Evolutionary conservation across 2,797 vertebrate species (phyloP).

Genomic region (Enteromius unitaeniatus): DNA sequence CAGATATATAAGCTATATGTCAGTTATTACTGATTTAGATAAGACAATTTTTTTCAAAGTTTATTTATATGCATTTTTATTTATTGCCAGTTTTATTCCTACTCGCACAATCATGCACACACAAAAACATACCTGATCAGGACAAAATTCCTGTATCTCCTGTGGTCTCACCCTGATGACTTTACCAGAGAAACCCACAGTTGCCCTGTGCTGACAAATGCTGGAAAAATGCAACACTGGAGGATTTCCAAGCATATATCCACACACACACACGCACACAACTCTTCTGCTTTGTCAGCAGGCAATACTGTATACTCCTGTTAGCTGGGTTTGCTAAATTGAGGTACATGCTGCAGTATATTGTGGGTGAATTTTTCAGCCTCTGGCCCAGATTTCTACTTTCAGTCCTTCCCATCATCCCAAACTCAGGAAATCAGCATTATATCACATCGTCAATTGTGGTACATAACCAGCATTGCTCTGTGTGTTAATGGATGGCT

Average conservation of each 20-base stretch:
- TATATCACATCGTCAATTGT: neutral
- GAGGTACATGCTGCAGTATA: neutral
- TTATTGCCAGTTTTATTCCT: neutral
- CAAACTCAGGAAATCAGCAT: neutral
- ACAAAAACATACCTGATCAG: slow-evolving; percentile 9
- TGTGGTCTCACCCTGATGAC: slow-evolving; percentile 71
- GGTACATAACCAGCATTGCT: neutral
- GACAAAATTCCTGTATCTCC: slow-evolving; percentile 48
- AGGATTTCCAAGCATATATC: slow-evolving; percentile 38
- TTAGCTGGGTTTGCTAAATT: slow-evolving; percentile 7
- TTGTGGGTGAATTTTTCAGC: slow-evolving; percentile 33
- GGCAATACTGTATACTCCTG: slow-evolving; percentile 28
- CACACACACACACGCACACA: slow-evolving; percentile 6
- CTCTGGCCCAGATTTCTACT: slow-evolving; percentile 32
- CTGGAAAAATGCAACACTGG: slow-evolving; percentile 59
- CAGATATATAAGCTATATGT: neutral
- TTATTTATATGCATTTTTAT: neutral
- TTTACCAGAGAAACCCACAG: slow-evolving; percentile 69
- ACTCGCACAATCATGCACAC: neutral
- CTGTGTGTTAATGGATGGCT: neutral
- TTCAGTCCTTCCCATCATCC: neutral
- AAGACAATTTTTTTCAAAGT: too few relatives aligned
- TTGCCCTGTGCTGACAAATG: slow-evolving; percentile 54
- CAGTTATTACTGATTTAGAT: neutral
- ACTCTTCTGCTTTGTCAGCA: slow-evolving; percentile 53